These are phyloP conservation scores for Drosophila parthenogenetica DNA, from an alignment of 2,888 invertebrate species.

Conservation along the genomic window DNA sequence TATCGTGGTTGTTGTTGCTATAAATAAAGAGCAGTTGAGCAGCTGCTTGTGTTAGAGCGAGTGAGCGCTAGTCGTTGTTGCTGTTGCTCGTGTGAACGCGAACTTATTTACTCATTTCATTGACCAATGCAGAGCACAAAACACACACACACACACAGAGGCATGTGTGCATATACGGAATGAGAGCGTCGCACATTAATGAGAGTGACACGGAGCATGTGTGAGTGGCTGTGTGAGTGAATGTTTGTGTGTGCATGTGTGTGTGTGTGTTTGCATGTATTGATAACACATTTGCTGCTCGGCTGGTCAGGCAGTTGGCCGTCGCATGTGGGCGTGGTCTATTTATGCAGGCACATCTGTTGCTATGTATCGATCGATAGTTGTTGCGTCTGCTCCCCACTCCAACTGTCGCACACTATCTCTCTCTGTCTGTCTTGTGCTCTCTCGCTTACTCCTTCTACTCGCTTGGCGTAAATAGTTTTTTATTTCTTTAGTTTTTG, in stretches of 20 bases:
- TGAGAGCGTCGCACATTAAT: slow-evolving; percentile 55
- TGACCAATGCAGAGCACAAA: slow-evolving; percentile 83
- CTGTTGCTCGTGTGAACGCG: slow-evolving; percentile 54
- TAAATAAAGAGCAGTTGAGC: slow-evolving; percentile 58
- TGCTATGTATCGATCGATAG: slow-evolving; percentile 56
- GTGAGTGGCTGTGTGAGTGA: slow-evolving; percentile 9
- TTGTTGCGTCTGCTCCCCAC: slow-evolving; percentile 17
- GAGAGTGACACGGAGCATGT: slow-evolving; percentile 31
- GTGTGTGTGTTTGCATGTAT: slow-evolving; percentile 7
- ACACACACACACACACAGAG: slow-evolving; percentile 30
- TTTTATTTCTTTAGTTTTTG: slow-evolving; percentile 8
- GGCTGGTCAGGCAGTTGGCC: slow-evolving; percentile 50
- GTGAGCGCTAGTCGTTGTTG: slow-evolving; percentile 52
- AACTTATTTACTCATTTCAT: slow-evolving; percentile 82
- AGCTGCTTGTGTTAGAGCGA: slow-evolving; percentile 49
- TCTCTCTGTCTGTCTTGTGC: not conserved
- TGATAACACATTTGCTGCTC: slow-evolving; percentile 33
- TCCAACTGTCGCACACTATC: not conserved
- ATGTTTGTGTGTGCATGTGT: not conserved
- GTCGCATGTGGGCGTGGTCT: slow-evolving; percentile 71
- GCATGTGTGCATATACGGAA: slow-evolving; percentile 30
- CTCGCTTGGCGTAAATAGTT: slow-evolving; percentile 33
- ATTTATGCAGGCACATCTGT: slow-evolving; percentile 62
- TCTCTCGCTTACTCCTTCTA: not conserved
- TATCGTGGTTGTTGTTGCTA: slow-evolving; percentile 51